Percentiles rank a stretch among this genome's conserved stretches.
Conservation (phyloP, 2,888 invertebrate genomes). For the Epistrophe grossulariae region DNA sequence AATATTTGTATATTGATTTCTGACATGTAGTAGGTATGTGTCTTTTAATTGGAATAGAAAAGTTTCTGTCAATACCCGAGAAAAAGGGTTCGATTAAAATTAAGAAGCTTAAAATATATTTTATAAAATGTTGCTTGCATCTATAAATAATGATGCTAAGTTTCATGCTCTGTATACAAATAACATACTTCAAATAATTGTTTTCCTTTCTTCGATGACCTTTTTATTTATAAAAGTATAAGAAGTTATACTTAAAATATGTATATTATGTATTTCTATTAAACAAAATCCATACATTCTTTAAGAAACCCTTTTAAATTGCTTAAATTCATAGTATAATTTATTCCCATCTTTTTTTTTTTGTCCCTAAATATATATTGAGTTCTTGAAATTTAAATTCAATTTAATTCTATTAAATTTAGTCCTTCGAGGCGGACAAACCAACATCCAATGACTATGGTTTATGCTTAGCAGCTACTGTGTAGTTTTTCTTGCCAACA, state of each 20-base stretch:
- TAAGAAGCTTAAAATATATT: too few species aligned
- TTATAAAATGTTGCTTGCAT: too few species aligned
- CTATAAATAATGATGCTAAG: too few species aligned
- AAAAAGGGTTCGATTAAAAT: not conserved
- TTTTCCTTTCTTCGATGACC: too few species aligned
- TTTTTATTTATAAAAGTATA: too few species aligned
- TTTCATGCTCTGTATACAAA: too few species aligned
- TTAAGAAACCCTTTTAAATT: not conserved
- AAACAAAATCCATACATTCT: not conserved
- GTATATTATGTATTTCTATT: too few species aligned
- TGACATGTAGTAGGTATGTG: not conserved
- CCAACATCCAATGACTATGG: too few species aligned
- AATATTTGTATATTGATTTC: not conserved
- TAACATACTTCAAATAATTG: too few species aligned
- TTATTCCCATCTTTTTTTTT: not conserved
- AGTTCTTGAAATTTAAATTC: not conserved
- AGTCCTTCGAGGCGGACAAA: slow-evolving; percentile 3
- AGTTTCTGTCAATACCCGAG: not conserved
- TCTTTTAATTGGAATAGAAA: too few species aligned
- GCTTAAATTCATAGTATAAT: too few species aligned
- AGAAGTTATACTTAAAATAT: too few species aligned
- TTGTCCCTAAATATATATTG: not conserved
- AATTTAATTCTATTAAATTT: not conserved
- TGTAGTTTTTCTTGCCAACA: not conserved
- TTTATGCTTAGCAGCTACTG: not conserved